phyloP scores from a whole-genome alignment of 2,888 invertebrate genomes.

The Halictus ligatus region DNA sequence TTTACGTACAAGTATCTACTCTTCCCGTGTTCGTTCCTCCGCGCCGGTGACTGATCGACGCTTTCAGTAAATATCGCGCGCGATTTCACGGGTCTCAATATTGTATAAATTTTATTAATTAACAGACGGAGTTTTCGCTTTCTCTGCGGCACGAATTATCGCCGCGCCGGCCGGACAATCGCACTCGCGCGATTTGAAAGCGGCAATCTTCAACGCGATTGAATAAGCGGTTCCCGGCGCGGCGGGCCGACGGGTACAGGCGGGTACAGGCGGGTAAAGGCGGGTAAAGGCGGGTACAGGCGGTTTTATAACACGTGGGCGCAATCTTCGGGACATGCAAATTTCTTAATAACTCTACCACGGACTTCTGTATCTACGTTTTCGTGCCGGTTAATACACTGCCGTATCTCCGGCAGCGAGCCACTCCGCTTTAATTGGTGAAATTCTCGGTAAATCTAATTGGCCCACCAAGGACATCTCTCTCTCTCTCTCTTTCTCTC shows the following conservation, averaged over 20 bases:
- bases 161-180: not conserved
- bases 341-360: conserved; percentile 42
- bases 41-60: too few relatives aligned
- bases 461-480: conserved; percentile 36
- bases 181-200: not conserved
- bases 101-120: not conserved
- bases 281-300: not conserved
- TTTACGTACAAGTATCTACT: too few relatives aligned
- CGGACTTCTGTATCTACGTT: conserved; percentile 16
- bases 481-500: conserved; percentile 10
- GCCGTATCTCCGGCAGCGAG: conserved; percentile 24
- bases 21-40: too few relatives aligned
- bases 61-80: not conserved
- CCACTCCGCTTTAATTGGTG: conserved; percentile 48
- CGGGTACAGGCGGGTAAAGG: not conserved
- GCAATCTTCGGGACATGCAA: conserved; percentile 25
- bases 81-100: not conserved
- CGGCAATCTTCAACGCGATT: not conserved
- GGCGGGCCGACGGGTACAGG: too few relatives aligned
- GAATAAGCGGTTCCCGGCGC: not conserved
- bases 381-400: not conserved
- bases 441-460: conserved; percentile 41
- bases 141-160: not conserved
- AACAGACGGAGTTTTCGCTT: not conserved
- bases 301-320: conserved; percentile 5